Base-by-base conservation (phyloP, 1,140 invertebrate species). In the Drosophila pachea region DNA sequence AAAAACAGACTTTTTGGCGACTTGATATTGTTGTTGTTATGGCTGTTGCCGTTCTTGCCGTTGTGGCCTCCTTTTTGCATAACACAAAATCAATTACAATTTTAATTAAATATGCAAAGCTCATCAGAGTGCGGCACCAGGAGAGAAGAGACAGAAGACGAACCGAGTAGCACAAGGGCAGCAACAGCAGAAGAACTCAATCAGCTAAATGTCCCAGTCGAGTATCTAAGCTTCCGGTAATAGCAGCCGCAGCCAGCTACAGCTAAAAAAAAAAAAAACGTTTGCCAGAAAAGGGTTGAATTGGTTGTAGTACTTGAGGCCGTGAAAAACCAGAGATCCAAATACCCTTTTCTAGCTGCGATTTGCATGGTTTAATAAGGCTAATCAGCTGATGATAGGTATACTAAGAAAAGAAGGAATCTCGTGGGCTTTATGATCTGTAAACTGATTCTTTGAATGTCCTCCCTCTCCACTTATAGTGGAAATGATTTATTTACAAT, bases 21-120 rank as follows among this genome's bases (percentile, higher is more conserved):
- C 61, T 62, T 40, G 47, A 9, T 54, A 38, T 53, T 53, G n/a
- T 61, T 60, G n/a, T 49, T 62, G 52, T 12, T 22, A 22, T 22
- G 22, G 22, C 3, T 22, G 1, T 22, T 22, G 22, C 22, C 3
- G 22, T 3, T 22, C 12, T 58, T 70, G 38, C 11, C 32, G 29
- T 67, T 78, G 64, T 83, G 79, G 72, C 72, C 79, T 74, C 71
- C 76, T 79, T 79, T 78, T 83, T 76, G 76, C 79, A 84, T 84
- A 83, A 83, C 81, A 79, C 79, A 83, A 83, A 83, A 83, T 83
- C 79, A 84, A 83, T 83, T 83, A 83, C 79, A 83, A 71, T 79
- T 83, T 83, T 83, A 83, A 83, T 83, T 83, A 83, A 83, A 84
- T 84, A 83, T 83, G 81, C 76, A 84, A 83, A 79, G 79, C 79